Evolutionary conservation across 2,797 vertebrate genomes (phyloP).

Genomic region (Remorina albescens): DNA sequence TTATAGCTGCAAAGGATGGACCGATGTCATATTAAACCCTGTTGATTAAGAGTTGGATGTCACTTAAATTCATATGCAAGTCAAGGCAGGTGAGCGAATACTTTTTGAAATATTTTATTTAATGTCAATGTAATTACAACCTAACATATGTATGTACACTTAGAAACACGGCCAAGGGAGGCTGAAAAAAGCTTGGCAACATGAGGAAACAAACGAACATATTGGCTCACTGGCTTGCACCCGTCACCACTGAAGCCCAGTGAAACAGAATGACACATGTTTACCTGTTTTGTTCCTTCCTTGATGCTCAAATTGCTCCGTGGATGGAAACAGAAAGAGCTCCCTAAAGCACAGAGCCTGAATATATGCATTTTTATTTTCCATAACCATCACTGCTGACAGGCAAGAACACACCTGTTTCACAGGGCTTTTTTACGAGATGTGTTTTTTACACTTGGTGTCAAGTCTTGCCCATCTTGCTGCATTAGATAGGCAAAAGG

Average conservation of each 20-base stretch:
- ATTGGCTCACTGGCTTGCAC: constrained; percentile 42
- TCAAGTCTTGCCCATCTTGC: constrained; percentile 36
- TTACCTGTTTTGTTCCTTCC: constrained; percentile 70
- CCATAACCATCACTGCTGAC: constrained; percentile 62
- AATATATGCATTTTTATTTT: constrained; percentile 80
- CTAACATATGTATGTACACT: constrained; percentile 11
- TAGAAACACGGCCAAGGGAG: constrained; percentile 16
- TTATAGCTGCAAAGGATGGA: no score
- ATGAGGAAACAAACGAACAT: constrained; percentile 45
- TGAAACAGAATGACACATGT: constrained; percentile 72
- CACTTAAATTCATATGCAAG: no score
- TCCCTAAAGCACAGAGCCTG: constrained; percentile 65
- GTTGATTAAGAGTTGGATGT: no score
- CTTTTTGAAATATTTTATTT: no score
- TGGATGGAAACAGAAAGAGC: constrained; percentile 65
- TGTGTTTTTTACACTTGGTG: constrained; percentile 40
- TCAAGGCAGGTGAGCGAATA: no score
- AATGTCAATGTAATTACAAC: constrained; percentile 5
- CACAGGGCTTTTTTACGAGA: constrained; percentile 30
- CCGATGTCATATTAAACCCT: no score
- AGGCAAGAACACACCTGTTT: constrained; percentile 59
- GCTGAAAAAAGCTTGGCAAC: constrained; percentile 18
- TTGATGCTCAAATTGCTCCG: constrained; percentile 69
- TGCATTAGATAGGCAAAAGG: constrained; percentile 39
- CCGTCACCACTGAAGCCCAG: constrained; percentile 59